A percentile compares a stretch with the other conserved stretches of the same genome.
Evolutionary conservation across 2,888 invertebrate species (phyloP).

Genomic region (Caenorhabditis angaria): DNA sequence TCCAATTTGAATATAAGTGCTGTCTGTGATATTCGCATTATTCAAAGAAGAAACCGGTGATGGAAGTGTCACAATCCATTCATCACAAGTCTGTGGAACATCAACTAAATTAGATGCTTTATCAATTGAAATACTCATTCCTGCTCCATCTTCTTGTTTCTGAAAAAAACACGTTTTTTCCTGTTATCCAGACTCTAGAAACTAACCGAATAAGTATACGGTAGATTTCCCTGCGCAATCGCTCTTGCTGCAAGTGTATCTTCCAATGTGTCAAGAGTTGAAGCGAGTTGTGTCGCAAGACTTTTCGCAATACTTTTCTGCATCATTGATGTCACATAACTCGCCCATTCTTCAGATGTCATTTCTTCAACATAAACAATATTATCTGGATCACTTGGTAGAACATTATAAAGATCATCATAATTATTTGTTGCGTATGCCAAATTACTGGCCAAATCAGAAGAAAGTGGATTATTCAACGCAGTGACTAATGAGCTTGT

Average conservation of each 20-base stretch:
- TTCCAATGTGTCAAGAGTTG: constrained; percentile 44
- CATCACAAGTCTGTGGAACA: constrained; percentile 35
- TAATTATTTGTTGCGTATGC: constrained; percentile 54
- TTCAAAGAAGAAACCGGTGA: constrained; percentile 22
- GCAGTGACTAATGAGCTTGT: constrained; percentile 33
- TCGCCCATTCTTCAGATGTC: constrained; percentile 58
- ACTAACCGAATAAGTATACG: constrained; percentile 40
- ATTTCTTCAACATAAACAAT: constrained; percentile 63
- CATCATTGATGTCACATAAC: constrained; percentile 52
- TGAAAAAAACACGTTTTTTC: constrained; percentile 14
- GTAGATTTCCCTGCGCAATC: constrained; percentile 36
- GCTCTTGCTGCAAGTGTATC: constrained; percentile 45
- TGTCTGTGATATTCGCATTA: constrained; percentile 12
- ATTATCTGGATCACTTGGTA: constrained; percentile 50
- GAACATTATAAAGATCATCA: constrained; percentile 53
- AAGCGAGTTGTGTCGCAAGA: constrained; percentile 45
- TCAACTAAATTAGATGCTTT: constrained; percentile 39
- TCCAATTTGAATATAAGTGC: constrained; percentile 27
- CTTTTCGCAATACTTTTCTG: constrained; percentile 50
- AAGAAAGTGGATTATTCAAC: constrained; percentile 49
- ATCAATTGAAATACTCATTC: constrained; percentile 44
- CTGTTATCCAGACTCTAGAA: neutral
- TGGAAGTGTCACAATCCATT: constrained; percentile 47
- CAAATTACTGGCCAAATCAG: constrained; percentile 51
- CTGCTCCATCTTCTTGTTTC: constrained; percentile 36